Conservation (phyloP, 1,140 invertebrate genomes). For the Eueides isabella region DNA sequence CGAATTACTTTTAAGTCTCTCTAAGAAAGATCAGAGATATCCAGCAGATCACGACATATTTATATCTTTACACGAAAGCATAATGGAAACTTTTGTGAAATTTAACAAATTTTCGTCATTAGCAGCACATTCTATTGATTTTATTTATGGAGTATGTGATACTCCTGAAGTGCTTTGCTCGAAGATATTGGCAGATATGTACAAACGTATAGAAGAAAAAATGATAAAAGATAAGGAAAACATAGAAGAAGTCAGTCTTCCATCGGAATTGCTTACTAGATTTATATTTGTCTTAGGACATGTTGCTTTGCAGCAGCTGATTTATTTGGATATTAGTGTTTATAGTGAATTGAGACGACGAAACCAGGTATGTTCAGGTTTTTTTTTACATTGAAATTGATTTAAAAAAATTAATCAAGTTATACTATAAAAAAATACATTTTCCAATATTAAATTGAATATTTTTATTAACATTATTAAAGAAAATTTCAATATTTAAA, state of each 20-base stretch:
- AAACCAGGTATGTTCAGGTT: constrained; percentile 65
- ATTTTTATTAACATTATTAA: too few relatives aligned
- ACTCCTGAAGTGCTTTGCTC: constrained; percentile 69
- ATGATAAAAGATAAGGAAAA: constrained; percentile 69
- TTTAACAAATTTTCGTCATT: constrained; percentile 67
- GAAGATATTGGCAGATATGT: constrained; percentile 71
- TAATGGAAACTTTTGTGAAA: constrained; percentile 69
- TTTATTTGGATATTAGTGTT: constrained; percentile 89
- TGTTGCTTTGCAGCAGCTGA: constrained; percentile 88
- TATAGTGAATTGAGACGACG: constrained; percentile 84
- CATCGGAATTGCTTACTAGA: constrained; percentile 83
- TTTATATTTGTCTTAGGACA: constrained; percentile 89
- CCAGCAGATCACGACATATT: constrained; percentile 68
- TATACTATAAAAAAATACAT: too few relatives aligned
- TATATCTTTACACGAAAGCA: constrained; percentile 60
- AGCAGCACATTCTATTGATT: constrained; percentile 66
- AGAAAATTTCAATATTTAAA: too few relatives aligned
- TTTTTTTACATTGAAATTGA: background rate
- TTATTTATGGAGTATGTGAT: constrained; percentile 75
- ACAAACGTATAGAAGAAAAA: constrained; percentile 76
- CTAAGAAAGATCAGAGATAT: constrained; percentile 67
- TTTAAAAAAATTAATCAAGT: too few relatives aligned
- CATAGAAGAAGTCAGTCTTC: constrained; percentile 60
- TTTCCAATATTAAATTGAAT: too few relatives aligned
- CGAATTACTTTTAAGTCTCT: constrained; percentile 65